Conservation (phyloP, 2,888 invertebrate species). For the Bugula neritina region DNA sequence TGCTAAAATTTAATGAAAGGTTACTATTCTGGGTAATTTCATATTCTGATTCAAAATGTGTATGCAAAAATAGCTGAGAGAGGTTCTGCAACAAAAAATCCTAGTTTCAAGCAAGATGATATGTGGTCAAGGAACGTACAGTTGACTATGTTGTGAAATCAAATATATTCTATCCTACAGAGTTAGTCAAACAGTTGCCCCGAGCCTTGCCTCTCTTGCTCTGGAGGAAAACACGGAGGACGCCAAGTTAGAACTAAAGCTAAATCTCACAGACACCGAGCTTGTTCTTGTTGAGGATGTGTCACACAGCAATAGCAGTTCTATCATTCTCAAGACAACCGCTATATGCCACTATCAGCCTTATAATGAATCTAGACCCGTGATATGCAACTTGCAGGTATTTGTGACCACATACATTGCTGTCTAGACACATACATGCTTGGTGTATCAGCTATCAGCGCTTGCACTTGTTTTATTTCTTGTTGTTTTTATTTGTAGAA, state of each 20-base stretch:
- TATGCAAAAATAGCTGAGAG: no score
- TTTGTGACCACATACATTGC: no score
- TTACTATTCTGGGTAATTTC: no score
- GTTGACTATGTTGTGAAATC: no score
- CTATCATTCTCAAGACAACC: slow-evolving; percentile 84
- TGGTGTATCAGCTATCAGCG: not conserved
- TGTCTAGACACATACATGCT: not conserved
- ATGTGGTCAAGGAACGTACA: no score
- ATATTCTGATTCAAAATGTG: no score
- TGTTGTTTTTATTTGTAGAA: slow-evolving; percentile 30
- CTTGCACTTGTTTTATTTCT: no score
- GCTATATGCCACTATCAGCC: slow-evolving; percentile 76
- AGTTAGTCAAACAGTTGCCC: slow-evolving; percentile 11
- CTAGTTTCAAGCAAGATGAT: no score
- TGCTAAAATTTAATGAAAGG: no score
- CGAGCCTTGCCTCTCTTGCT: not conserved
- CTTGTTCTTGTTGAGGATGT: slow-evolving; percentile 87
- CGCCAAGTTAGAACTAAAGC: slow-evolving; percentile 70
- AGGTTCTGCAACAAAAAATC: no score
- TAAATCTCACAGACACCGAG: slow-evolving; percentile 92
- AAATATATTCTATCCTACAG: no score
- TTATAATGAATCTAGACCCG: slow-evolving; percentile 65
- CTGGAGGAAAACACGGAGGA: not conserved
- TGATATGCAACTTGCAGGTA: slow-evolving; percentile 10
- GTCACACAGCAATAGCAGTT: slow-evolving; percentile 80